Percentiles rank a stretch among this genome's conserved stretches.
These are phyloP conservation scores for Heliocidaris erythrogramma DNA, from an alignment of 35 echinoderm and acorn worm species.

Conservation along the genomic window DNA sequence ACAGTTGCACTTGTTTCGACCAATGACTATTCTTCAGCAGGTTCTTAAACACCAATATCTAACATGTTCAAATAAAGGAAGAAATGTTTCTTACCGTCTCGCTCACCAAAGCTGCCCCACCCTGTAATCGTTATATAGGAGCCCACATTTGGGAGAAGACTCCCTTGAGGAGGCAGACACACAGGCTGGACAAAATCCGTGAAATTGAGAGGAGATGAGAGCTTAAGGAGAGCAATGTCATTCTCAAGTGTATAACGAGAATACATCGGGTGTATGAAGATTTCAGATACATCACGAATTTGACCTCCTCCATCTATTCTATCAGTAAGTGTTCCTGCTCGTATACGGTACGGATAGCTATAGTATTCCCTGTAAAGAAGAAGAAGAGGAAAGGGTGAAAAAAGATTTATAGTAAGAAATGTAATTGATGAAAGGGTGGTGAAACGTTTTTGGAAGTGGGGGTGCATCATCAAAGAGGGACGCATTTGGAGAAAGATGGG, in stretches of 20 bases:
- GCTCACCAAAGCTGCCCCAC: background rate
- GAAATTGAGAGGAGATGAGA: constrained; percentile 20
- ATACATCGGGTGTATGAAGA: constrained; percentile 10
- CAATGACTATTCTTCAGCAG: background rate
- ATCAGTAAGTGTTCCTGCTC: background rate
- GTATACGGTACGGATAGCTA: background rate
- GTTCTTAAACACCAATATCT: background rate
- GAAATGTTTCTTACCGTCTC: background rate
- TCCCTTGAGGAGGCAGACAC: background rate
- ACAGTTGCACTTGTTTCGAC: too few relatives aligned
- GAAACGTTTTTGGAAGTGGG: too few relatives aligned
- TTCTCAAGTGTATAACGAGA: background rate
- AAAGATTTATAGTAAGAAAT: too few relatives aligned
- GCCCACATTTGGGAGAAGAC: background rate
- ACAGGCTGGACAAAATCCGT: constrained; percentile 31
- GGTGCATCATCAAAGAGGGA: too few relatives aligned
- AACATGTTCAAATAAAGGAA: background rate
- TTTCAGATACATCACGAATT: background rate
- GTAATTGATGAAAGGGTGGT: too few relatives aligned
- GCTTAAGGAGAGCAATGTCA: constrained; percentile 30
- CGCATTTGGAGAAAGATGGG: too few relatives aligned
- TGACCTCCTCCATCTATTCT: background rate
- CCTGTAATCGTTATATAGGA: background rate
- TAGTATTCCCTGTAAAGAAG: background rate
- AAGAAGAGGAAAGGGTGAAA: background rate